phyloP scores from a whole-genome alignment of 1,140 invertebrate species.

The Helicoverpa zea region DNA sequence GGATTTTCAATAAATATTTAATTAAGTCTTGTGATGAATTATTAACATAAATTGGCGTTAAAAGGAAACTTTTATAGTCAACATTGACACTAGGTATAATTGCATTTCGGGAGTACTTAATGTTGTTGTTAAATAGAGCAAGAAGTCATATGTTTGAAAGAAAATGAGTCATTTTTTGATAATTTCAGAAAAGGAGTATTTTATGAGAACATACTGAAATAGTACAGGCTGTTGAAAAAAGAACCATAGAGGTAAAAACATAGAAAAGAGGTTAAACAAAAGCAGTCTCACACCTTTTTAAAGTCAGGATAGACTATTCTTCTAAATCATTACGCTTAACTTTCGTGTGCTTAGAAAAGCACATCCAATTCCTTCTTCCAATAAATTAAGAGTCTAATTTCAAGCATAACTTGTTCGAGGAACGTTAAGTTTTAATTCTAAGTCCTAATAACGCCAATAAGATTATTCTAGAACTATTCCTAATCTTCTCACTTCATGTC shows the following conservation, averaged over 20 bases:
- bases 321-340: conserved; percentile 2
- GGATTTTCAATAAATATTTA: conserved; percentile 58
- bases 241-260: neutral
- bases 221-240: neutral
- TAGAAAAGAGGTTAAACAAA: conserved; percentile 13
- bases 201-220: neutral
- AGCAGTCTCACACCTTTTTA: conserved; percentile 26
- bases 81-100: neutral
- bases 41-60: conserved; percentile 52
- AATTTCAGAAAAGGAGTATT: conserved; percentile 25
- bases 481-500: conserved; percentile 69
- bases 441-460: conserved; percentile 52
- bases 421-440: conserved; percentile 21
- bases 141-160: neutral
- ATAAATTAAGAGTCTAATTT: conserved; percentile 15
- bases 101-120: neutral
- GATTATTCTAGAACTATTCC: conserved; percentile 38
- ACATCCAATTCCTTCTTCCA: neutral
- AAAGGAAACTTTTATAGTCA: conserved; percentile 28
- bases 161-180: conserved; percentile 21
- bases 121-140: neutral
- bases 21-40: conserved; percentile 61
- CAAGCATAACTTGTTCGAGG: conserved; percentile 18
- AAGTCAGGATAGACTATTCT: conserved; percentile 25
- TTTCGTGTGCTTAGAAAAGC: neutral